phyloP scores from a whole-genome alignment of 2,888 invertebrate genomes.

The Rugalucina vietnamica region DNA sequence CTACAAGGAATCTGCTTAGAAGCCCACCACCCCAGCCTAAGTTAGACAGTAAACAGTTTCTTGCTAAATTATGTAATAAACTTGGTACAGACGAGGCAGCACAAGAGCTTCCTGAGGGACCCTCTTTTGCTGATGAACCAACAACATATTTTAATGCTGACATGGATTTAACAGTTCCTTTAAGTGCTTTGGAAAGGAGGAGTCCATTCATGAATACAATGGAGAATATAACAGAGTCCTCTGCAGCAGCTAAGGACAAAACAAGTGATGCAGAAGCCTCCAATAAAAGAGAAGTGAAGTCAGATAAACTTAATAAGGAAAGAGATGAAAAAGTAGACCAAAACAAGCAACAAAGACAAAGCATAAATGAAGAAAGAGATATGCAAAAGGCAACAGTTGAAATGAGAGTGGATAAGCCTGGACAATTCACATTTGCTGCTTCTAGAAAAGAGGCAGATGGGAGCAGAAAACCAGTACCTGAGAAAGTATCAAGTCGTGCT shows the following conservation, averaged over 20 bases:
- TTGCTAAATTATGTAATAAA: neutral
- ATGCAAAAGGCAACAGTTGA: slow-evolving; percentile 34
- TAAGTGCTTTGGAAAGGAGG: slow-evolving; percentile 8
- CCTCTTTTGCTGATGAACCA: slow-evolving; percentile 50
- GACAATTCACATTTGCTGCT: slow-evolving; percentile 73
- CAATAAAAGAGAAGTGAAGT: neutral
- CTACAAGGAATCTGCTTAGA: slow-evolving; percentile 42
- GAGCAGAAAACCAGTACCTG: slow-evolving; percentile 70
- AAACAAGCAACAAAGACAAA: slow-evolving; percentile 12
- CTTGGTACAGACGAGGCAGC: neutral
- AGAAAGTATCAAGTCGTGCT: slow-evolving; percentile 63
- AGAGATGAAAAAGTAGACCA: neutral
- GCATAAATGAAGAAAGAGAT: neutral
- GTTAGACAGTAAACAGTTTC: slow-evolving; percentile 1
- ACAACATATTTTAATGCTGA: slow-evolving; percentile 72
- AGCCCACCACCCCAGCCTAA: slow-evolving; percentile 27
- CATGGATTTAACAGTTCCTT: slow-evolving; percentile 73
- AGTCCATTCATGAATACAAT: slow-evolving; percentile 22
- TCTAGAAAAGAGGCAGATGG: slow-evolving; percentile 74
- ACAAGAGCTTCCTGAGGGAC: slow-evolving; percentile 18
- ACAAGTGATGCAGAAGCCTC: neutral
- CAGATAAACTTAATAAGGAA: neutral
- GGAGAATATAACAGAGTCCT: slow-evolving; percentile 6
- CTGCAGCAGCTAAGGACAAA: neutral
- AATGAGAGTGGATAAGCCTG: slow-evolving; percentile 68